Percentiles rank a stretch among this genome's conserved stretches.
These are phyloP conservation scores for Chinchilla lanigera DNA, from an alignment of 2,113 vertebrate genomes.

Conservation along the genomic window DNA sequence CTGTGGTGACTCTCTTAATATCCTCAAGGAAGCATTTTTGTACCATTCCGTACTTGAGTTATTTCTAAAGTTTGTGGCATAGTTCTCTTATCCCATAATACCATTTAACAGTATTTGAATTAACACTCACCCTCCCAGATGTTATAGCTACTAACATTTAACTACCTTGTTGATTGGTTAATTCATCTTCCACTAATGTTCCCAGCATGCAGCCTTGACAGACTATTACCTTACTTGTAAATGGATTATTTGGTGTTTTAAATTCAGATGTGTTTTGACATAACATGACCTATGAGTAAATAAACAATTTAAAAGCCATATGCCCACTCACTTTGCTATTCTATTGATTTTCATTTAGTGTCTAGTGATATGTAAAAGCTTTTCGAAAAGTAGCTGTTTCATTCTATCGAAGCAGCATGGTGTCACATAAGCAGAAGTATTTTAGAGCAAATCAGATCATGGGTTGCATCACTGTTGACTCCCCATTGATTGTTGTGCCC, in stretches of 20 bases:
- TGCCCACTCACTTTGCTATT: slow-evolving; percentile 30
- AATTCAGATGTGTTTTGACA: slow-evolving; percentile 64
- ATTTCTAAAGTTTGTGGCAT: slow-evolving; percentile 48
- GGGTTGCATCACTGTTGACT: not conserved
- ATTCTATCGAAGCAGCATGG: not conserved
- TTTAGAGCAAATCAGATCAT: not conserved
- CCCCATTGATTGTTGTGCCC: not conserved
- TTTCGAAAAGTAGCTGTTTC: not conserved
- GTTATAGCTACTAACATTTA: slow-evolving; percentile 68
- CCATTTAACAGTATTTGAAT: slow-evolving; percentile 69
- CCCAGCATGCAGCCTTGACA: slow-evolving; percentile 64
- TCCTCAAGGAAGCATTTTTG: not conserved
- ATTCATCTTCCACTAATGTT: slow-evolving; percentile 74
- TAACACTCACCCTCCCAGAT: slow-evolving; percentile 61
- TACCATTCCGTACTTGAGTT: slow-evolving; percentile 30
- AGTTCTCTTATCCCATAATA: slow-evolving; percentile 68
- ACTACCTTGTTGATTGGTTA: slow-evolving; percentile 77
- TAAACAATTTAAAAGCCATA: slow-evolving; percentile 67
- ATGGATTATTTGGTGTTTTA: slow-evolving; percentile 75
- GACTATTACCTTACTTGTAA: slow-evolving; percentile 76
- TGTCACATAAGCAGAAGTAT: not conserved
- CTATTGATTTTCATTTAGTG: slow-evolving; percentile 64
- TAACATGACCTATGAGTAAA: slow-evolving; percentile 63
- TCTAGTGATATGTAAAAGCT: not conserved
- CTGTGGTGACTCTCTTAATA: not conserved